Percentiles rank a stretch among this genome's conserved stretches.
These are phyloP conservation scores for Phortica variegata DNA, from an alignment of 1,140 invertebrate species.

Conservation along the genomic window DNA sequence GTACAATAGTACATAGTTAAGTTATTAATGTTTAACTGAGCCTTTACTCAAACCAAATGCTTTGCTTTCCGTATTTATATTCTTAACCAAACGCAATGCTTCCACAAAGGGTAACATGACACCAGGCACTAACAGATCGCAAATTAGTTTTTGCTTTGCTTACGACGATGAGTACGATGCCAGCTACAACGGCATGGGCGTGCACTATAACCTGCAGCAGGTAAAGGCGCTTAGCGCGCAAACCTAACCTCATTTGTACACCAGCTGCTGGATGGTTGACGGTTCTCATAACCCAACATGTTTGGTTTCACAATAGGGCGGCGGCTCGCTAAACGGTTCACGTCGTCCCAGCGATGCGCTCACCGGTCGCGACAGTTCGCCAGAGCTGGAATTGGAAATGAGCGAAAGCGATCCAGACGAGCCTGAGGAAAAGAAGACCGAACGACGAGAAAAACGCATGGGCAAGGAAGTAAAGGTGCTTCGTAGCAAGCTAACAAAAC, in stretches of 20 bases:
- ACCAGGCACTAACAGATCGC: slow-evolving; percentile 45
- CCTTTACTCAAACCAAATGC: not conserved
- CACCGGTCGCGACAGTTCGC: slow-evolving; percentile 48
- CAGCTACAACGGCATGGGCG: slow-evolving; percentile 26
- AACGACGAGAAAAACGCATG: slow-evolving; percentile 62
- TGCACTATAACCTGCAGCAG: slow-evolving; percentile 29
- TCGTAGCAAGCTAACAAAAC: slow-evolving; percentile 73
- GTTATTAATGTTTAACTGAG: too few species aligned
- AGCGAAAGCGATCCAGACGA: slow-evolving; percentile 69
- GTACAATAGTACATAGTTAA: not conserved
- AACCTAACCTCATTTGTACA: too few species aligned
- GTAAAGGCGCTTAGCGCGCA: slow-evolving; percentile 27
- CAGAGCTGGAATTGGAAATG: slow-evolving; percentile 58
- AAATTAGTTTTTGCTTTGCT: slow-evolving; percentile 53
- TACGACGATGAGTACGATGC: slow-evolving; percentile 41
- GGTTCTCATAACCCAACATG: slow-evolving; percentile 1
- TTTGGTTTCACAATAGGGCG: slow-evolving; percentile 33
- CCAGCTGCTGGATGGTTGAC: not conserved
- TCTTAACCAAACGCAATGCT: slow-evolving; percentile 20
- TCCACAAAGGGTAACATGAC: slow-evolving; percentile 34
- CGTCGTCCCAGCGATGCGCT: slow-evolving; percentile 44
- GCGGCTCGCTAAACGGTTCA: slow-evolving; percentile 41
- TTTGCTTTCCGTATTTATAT: slow-evolving; percentile 10
- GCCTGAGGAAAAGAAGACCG: slow-evolving; percentile 69
- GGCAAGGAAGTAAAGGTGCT: slow-evolving; percentile 74